Evolutionary conservation across 2,888 invertebrate species (phyloP).

Genomic region (Cheilosia scutellata): DNA sequence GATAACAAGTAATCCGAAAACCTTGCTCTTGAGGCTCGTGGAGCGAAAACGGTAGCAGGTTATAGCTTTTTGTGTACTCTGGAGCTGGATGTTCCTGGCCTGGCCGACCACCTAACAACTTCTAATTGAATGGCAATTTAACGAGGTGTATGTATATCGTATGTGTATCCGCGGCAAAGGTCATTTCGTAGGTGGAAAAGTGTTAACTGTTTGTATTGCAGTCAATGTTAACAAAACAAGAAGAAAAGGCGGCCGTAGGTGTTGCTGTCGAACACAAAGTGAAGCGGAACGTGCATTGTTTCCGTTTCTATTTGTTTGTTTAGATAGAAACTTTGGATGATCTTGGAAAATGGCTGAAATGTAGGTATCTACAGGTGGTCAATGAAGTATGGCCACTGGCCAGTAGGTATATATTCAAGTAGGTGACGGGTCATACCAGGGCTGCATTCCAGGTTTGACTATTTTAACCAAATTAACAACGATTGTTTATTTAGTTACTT

Average conservation of each 20-base stretch:
- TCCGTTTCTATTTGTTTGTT: slow-evolving; percentile 8
- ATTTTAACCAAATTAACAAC: too few species aligned
- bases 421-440: too few species aligned
- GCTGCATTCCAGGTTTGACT: too few species aligned
- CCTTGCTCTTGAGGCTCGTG: slow-evolving; percentile 70
- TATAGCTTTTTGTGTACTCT: slow-evolving; percentile 21
- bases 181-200: slow-evolving; percentile 71
- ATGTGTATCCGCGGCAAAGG: slow-evolving; percentile 48
- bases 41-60: slow-evolving; percentile 54
- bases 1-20: slow-evolving; percentile 73
- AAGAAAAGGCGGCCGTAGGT: slow-evolving; percentile 46
- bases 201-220: slow-evolving; percentile 58
- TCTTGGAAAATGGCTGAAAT: slow-evolving; percentile 2
- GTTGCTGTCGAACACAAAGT: slow-evolving; percentile 42
- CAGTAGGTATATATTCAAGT: too few species aligned
- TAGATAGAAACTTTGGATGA: neutral
- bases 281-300: slow-evolving; percentile 40
- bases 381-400: neutral
- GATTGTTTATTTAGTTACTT: too few species aligned
- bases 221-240: slow-evolving; percentile 62
- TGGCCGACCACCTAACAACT: slow-evolving; percentile 36
- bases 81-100: slow-evolving; percentile 47
- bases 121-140: slow-evolving; percentile 44
- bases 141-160: slow-evolving; percentile 49
- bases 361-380: neutral